Evolutionary conservation across 1,140 invertebrate genomes (phyloP), one percentile per base, ranked within the genome.

Genomic region (Cephus cinctus): DNA sequence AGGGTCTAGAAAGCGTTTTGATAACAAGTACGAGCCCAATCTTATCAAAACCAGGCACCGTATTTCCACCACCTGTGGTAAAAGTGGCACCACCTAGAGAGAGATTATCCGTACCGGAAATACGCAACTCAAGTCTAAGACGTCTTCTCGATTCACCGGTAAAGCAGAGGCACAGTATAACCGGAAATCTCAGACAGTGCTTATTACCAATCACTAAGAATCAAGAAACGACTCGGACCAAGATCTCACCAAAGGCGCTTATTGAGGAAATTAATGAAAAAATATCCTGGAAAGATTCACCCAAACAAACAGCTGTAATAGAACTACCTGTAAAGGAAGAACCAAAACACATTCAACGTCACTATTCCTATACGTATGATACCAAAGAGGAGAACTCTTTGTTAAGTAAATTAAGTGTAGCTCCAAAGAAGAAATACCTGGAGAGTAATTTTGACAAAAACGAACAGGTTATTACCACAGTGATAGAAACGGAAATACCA

Each of bases 381-480:
- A 64, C 56, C 0, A 52, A 57, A 1, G 65, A 66, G n/a, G 60
- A 67, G 2, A 22, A n/a, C 16, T 6, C 8, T 14, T n/a, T 27
- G 6, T 30, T 59, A 8, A 61, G 54, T 5, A 71, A 60, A 39
- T 14, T 70, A 3, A 64, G 52, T 16, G 47, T 71, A 8, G 56
- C 61, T 1, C 67, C 67, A 2, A 65, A 61, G 43, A 73, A 73
- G 16, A 73, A 75, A 12, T 75, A 65, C 39, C 35, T 75, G 1
- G 72, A 75, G 30, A 75, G 72, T 20, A 73, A 73, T 39, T 75
- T 75, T 9, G 71, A 75, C 16, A 67, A 73, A 27, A 65, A 75
- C 38, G 72, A 75, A 18, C 63, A 68, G 11, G 69, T 75, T 4
- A 72, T 75, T n/a, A 75, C 72, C 0, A 75, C 72, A 0, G 72